Evolutionary conservation across 1,140 invertebrate genomes (phyloP), one percentile per base, ranked within the genome.

Genomic region (Leucophenga varia): DNA sequence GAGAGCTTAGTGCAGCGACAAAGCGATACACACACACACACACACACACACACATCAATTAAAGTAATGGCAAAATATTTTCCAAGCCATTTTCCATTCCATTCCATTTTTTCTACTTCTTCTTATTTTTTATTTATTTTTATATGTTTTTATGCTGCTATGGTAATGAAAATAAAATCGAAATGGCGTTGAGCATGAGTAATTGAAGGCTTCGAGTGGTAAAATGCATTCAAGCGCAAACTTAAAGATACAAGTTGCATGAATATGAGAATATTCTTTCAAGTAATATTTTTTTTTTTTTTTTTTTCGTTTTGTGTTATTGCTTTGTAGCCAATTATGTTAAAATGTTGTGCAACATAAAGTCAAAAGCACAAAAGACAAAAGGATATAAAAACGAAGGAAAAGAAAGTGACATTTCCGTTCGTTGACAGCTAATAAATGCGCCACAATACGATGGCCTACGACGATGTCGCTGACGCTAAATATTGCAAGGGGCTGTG

Each of bases 61-160:
- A 67, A 67, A 67, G 63, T 67, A 63, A 67, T 67, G 67, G 63
- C 59, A 67, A 67, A 67, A 67, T 67, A 67, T 67, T 67, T 67
- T 67, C 63, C 63, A 67, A 67, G 63, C 63, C 63, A 67, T 67
- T 67, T 67, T 67, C 54, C 54, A 50, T 56, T 50, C 53, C 50
- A 63, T 47, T 37, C 39, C 52, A 36, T 58, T 60, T 52, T 51
- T 55, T 52, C 21, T 34, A 28, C 19, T 34, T 42, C 43, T 30
- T 39, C n/a, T 21, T 14, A 40, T n/a, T 25, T 30, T 55, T 39
- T 44, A 25, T 36, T 13, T n/a, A n/a, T 16, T 25, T 17, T 16
- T 43, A 19, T 41, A 17, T 43, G 31, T 34, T 43, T 18, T 45
- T 44, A 16, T 20, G 14, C 36, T 42, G 46, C 36, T 32, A 49